These are phyloP conservation scores for Euphydryas editha DNA, from an alignment of 2,888 invertebrate genomes.

Conservation along the genomic window DNA sequence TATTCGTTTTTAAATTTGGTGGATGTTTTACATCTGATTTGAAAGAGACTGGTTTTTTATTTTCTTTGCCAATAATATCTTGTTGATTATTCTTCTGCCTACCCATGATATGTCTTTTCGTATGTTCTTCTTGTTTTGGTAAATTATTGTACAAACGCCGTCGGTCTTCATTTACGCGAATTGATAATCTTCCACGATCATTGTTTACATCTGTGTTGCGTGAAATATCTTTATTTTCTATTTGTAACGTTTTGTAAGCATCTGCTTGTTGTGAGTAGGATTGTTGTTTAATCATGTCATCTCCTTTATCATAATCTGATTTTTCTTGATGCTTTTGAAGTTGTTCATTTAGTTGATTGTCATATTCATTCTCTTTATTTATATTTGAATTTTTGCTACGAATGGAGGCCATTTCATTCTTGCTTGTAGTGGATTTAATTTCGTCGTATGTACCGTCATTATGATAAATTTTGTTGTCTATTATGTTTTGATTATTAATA, in stretches of 20 bases:
- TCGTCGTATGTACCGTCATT: background rate
- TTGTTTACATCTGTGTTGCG: conserved; percentile 30
- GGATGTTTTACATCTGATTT: background rate
- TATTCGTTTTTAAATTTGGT: background rate
- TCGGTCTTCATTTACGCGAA: conserved; percentile 46
- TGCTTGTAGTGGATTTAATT: background rate
- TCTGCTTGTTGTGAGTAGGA: background rate
- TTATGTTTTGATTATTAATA: background rate
- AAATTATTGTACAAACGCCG: conserved; percentile 44
- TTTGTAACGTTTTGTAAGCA: conserved; percentile 16
- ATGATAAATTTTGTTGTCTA: background rate
- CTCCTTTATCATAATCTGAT: background rate
- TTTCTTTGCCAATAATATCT: conserved; percentile 24
- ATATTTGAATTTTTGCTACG: background rate
- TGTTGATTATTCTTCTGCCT: conserved; percentile 7
- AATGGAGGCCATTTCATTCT: background rate
- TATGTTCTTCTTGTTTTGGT: conserved; percentile 29
- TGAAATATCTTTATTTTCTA: conserved; percentile 30
- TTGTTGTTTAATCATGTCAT: background rate
- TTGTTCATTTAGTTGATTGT: background rate
- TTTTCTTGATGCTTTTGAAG: background rate
- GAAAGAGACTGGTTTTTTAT: conserved; percentile 39
- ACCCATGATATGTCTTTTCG: conserved; percentile 33
- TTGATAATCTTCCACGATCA: conserved; percentile 32
- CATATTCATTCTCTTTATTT: background rate